Conservation (phyloP, 2,888 invertebrate genomes). For the Scaptomyza tumidula region DNA sequence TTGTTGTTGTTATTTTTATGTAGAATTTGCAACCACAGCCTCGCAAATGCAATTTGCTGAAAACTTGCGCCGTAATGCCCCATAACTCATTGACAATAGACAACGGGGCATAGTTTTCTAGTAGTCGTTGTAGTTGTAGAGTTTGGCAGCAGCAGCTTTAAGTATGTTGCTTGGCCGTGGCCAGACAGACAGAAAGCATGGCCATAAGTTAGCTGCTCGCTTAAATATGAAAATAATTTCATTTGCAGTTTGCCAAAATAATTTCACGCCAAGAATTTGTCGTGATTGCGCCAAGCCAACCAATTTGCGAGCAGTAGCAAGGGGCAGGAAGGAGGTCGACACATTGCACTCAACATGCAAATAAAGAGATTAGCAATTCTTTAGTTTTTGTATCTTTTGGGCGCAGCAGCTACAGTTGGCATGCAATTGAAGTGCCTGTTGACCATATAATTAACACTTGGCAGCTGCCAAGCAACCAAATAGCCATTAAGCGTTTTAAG, state of each 20-base stretch:
- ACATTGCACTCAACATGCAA: conserved; percentile 40
- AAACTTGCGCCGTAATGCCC: conserved; percentile 69
- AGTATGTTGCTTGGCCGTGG: conserved; percentile 15
- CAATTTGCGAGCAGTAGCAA: conserved; percentile 19
- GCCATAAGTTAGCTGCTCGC: conserved; percentile 56
- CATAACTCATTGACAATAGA: conserved; percentile 69
- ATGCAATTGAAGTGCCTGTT: conserved; percentile 56
- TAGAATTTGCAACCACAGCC: conserved; percentile 28
- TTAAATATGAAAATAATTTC: conserved; percentile 58
- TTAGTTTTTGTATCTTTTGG: conserved; percentile 18
- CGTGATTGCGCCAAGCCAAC: conserved; percentile 50
- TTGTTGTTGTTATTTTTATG: conserved; percentile 3
- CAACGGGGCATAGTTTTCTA: conserved; percentile 20
- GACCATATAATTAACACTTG: conserved; percentile 76
- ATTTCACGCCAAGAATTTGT: conserved; percentile 68
- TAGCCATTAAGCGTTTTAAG: conserved; percentile 47
- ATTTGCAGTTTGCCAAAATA: conserved; percentile 53
- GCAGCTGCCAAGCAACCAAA: conserved; percentile 67
- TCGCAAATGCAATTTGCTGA: conserved; percentile 49
- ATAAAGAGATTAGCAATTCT: conserved; percentile 25
- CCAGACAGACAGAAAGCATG: conserved; percentile 49
- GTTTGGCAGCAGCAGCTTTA: conserved; percentile 12
- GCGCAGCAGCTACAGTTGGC: conserved; percentile 40
- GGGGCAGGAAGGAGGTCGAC: not conserved
- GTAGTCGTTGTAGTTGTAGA: not conserved